Evolutionary conservation across 2,113 vertebrate genomes (phyloP).

Genomic region (Brevimyrus niger): DNA sequence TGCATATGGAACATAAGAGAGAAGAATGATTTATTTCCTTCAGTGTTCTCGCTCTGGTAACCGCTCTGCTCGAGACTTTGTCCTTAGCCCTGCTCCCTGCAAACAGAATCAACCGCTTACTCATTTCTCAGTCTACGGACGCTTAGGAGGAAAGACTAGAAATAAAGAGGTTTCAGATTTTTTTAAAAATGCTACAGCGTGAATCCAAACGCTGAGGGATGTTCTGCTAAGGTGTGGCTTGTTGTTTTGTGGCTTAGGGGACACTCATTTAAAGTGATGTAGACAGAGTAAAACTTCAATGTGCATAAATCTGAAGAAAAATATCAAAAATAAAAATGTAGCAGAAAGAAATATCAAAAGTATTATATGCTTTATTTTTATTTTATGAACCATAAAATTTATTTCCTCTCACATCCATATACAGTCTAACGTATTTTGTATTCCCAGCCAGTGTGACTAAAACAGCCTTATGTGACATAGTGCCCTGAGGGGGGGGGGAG

Average conservation of each 20-base stretch:
- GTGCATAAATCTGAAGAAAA: not conserved
- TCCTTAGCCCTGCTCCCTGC: constrained; percentile 55
- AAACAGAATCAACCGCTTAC: constrained; percentile 45
- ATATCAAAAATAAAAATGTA: not conserved
- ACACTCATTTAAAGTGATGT: not conserved
- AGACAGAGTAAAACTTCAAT: not conserved
- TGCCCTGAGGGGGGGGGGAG: not conserved
- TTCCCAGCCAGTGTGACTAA: not conserved
- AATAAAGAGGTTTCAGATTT: not conserved
- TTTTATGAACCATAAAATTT: not conserved
- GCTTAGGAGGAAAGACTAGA: not conserved
- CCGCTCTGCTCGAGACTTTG: constrained; percentile 42
- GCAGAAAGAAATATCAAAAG: not conserved
- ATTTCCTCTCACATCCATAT: not conserved
- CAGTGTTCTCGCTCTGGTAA: constrained; percentile 66
- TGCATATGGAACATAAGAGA: not conserved
- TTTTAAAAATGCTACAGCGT: not conserved
- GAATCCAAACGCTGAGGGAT: not conserved
- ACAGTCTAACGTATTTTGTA: not conserved
- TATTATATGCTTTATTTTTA: not conserved
- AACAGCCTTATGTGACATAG: not conserved
- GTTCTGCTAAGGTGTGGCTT: not conserved
- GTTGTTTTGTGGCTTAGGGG: not conserved
- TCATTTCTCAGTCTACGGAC: not conserved
- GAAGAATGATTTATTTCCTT: constrained; percentile 33